Evolutionary conservation across 2,888 invertebrate genomes (phyloP), one percentile per base, ranked within the genome.

Genomic region (Eupeodes latifasciatus): DNA sequence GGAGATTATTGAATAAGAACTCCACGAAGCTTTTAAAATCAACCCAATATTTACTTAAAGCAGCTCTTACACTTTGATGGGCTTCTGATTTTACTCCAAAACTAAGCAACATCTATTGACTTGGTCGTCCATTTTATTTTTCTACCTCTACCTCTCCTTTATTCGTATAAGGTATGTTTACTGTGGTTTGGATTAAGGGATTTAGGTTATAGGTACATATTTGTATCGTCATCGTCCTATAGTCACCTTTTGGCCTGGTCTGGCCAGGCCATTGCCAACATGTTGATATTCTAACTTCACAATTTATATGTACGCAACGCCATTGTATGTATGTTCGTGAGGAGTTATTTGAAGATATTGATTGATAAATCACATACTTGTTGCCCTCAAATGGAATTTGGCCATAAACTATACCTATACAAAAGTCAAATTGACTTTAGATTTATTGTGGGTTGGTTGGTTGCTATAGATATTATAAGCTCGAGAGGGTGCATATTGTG

Each of bases 141-240:
- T 16, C 36, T 57, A 49, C 1, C 0, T 34, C 12, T 34, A 11
- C 27, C 55, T 11, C 66, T 62, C 16, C 16, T 16, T 55, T 27
- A 27, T 27, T 27, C 40, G 40, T 40, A 40, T 5, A 27, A 27
- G 27, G 27, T 55, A 36, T 64, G 78, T 76, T 79, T 77, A 90
- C 86, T 89, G 86, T 62, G 89, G 87, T 90, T 90, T 87, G 74
- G 86, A 85, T 62, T 86, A 87, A 82, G 82, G 78, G 89, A 89
- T 89, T 87, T 77, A 66, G 80, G 86, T 62, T 67, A 44, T 12
- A 59, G 59, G 14, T 14, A 59, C 34, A 19, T 36, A 55, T 69
- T 72, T 72, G 67, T 71, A 66, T 47, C 14, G 64, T 7, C 64
- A 6, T 47, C 47, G 19, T 57, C 57, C 5, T 57, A 3, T 1